These are phyloP conservation scores for Cheiracanthium punctorium DNA, from an alignment of 2,888 invertebrate genomes.

Conservation along the genomic window DNA sequence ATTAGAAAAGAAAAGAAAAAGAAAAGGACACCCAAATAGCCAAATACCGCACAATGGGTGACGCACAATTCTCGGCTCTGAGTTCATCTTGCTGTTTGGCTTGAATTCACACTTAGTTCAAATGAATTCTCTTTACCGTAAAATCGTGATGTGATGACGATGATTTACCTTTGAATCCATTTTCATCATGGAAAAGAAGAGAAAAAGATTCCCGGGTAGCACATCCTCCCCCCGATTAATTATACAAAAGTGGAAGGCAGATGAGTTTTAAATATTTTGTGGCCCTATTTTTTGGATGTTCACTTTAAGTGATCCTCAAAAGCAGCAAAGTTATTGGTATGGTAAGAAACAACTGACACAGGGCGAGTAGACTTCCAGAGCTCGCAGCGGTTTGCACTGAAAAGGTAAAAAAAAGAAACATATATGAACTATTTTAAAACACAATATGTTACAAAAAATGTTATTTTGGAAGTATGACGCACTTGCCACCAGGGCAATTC, in stretches of 20 bases:
- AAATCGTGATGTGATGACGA: not conserved
- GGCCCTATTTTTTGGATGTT: not conserved
- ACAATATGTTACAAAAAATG: too few species aligned
- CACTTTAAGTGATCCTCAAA: constrained; percentile 40
- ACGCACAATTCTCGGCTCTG: not conserved
- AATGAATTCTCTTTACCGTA: not conserved
- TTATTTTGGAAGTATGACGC: too few species aligned
- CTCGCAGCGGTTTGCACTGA: constrained; percentile 37
- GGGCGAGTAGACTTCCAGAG: not conserved
- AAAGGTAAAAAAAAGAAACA: not conserved
- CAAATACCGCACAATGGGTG: too few species aligned
- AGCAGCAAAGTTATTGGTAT: constrained; percentile 1
- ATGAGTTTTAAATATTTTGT: constrained; percentile 31
- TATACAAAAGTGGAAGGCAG: constrained; percentile 30
- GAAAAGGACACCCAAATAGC: too few species aligned
- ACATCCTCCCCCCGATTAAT: not conserved
- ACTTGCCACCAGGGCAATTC: too few species aligned
- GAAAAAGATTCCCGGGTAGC: not conserved
- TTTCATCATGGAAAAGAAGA: not conserved
- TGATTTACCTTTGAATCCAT: not conserved
- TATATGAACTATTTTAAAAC: too few species aligned
- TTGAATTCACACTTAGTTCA: not conserved
- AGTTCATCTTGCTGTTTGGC: not conserved
- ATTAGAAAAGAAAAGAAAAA: too few species aligned
- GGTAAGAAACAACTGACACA: constrained; percentile 27